Evolutionary conservation across 1,140 invertebrate genomes (phyloP).

Genomic region (Habropoda laboriosa): DNA sequence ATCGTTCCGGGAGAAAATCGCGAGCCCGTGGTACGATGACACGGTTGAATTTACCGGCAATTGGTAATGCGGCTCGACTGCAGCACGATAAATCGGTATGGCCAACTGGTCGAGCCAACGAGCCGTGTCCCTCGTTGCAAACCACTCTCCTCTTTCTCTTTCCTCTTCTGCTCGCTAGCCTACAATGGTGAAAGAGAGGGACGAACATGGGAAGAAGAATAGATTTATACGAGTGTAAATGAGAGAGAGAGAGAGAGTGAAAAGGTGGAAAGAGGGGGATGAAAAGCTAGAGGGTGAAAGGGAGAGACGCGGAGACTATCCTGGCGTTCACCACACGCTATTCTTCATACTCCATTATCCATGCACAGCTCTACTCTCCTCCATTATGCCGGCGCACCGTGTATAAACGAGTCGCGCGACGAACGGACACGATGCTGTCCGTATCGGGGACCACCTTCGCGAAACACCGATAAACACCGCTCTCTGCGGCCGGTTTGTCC

Average conservation of each 20-base stretch:
- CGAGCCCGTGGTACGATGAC: constrained; percentile 19
- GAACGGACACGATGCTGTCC: constrained; percentile 52
- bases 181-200: not conserved
- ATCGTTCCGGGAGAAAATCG: constrained; percentile 19
- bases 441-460: constrained; percentile 58
- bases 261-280: constrained; percentile 23
- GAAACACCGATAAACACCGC: constrained; percentile 66
- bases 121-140: constrained; percentile 70
- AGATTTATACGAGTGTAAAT: too few species aligned
- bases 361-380: constrained; percentile 78
- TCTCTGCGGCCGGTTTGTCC: constrained; percentile 24
- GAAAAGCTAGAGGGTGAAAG: constrained; percentile 34
- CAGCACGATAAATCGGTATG: constrained; percentile 75
- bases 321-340: constrained; percentile 73
- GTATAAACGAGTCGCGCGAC: constrained; percentile 75
- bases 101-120: constrained; percentile 76
- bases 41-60: constrained; percentile 56
- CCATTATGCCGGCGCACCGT: constrained; percentile 79
- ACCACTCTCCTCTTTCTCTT: constrained; percentile 14
- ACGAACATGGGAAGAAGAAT: constrained; percentile 6
- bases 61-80: constrained; percentile 58
- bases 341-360: constrained; percentile 81
- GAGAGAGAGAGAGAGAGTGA: constrained; percentile 18
- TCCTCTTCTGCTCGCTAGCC: not conserved
- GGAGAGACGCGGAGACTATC: constrained; percentile 56